A percentile compares a stretch with the other conserved stretches of the same genome.
phyloP scores from a whole-genome alignment of 2,113 vertebrate species.

The Butorides virescens region DNA sequence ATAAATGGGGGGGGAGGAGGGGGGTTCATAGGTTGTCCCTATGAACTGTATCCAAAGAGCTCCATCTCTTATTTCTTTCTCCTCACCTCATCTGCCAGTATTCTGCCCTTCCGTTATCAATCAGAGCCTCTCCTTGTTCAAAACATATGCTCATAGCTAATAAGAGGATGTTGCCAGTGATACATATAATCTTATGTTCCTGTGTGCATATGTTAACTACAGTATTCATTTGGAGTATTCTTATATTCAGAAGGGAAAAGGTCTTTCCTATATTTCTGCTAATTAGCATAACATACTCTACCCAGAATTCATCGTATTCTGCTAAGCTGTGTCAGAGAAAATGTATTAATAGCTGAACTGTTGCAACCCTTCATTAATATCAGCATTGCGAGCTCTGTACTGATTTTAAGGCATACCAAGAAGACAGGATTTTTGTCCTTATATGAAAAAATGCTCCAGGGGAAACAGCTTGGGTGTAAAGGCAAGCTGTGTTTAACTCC shows the following conservation, averaged over 20 bases:
- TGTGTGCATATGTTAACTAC: slow-evolving; percentile 48
- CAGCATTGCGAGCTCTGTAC: neutral
- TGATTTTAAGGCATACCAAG: neutral
- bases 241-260: slow-evolving; percentile 45
- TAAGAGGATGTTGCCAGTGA: slow-evolving; percentile 41
- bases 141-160: slow-evolving; percentile 33
- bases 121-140: neutral
- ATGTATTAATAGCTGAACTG: slow-evolving; percentile 67
- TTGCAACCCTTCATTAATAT: slow-evolving; percentile 46
- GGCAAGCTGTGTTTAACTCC: neutral
- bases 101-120: neutral
- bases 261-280: slow-evolving; percentile 63
- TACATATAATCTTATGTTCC: slow-evolving; percentile 41
- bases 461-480: neutral
- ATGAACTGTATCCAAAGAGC: neutral
- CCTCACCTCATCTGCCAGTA: neutral
- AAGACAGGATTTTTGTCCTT: slow-evolving; percentile 10
- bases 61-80: neutral
- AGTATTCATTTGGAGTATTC: neutral
- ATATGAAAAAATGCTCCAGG: neutral
- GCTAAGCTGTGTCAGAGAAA: slow-evolving; percentile 47
- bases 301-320: slow-evolving; percentile 53
- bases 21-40: neutral
- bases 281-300: slow-evolving; percentile 52
- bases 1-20: neutral